Conservation (phyloP, 2,113 vertebrate genomes). For the Pantherophis guttatus region DNA sequence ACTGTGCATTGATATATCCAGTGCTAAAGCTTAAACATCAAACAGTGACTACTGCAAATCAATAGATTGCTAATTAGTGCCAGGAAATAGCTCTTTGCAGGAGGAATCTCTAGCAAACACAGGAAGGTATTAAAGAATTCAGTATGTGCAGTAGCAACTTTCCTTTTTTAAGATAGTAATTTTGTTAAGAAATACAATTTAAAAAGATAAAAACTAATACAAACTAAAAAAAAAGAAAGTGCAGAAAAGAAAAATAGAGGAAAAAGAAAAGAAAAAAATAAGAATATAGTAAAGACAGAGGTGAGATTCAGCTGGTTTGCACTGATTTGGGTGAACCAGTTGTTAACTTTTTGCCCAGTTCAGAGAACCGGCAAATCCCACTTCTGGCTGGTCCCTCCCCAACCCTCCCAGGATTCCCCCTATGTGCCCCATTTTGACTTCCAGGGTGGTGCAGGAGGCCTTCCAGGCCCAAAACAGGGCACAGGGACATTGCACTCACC, state of each 20-base stretch:
- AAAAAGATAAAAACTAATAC: background rate
- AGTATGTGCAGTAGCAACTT: background rate
- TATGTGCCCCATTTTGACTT: no score
- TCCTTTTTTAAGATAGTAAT: background rate
- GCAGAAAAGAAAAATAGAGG: background rate
- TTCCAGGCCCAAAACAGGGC: no score
- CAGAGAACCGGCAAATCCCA: no score
- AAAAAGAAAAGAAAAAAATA: background rate
- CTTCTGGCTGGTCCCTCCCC: no score
- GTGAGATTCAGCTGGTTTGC: no score
- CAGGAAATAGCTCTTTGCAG: accelerated
- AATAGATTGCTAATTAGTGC: background rate
- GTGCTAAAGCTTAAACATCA: background rate
- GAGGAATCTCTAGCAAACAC: background rate
- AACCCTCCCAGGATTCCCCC: no score
- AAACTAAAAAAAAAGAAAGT: background rate
- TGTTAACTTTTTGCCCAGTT: no score
- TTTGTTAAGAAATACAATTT: background rate
- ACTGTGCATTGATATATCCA: background rate
- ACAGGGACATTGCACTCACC: no score
- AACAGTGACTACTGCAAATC: background rate
- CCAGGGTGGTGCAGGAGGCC: no score
- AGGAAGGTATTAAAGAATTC: background rate
- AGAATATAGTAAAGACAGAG: background rate
- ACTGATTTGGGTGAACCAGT: no score